phyloP scores from a whole-genome alignment of 2,113 vertebrate genomes.

The Hydropotes inermis region DNA sequence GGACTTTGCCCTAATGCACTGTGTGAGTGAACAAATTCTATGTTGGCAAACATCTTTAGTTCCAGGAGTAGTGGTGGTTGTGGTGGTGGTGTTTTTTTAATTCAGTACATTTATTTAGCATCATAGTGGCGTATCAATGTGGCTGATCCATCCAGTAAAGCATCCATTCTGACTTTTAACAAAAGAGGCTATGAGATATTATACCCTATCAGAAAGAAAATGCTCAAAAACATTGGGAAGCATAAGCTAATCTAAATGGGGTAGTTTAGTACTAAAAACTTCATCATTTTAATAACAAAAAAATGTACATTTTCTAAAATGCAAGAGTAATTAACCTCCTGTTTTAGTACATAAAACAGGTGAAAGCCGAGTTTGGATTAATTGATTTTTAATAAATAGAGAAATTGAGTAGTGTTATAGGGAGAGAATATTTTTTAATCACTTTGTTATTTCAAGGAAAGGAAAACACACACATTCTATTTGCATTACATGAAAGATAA shows the following conservation, averaged over 20 bases:
- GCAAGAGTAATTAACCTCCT: neutral
- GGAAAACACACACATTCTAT: neutral
- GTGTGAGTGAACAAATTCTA: conserved; percentile 83
- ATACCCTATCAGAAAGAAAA: neutral
- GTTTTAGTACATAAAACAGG: neutral
- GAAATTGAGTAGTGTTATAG: neutral
- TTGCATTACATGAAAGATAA: neutral
- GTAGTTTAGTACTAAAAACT: neutral
- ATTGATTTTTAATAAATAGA: neutral
- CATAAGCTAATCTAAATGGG: neutral
- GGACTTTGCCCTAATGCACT: conserved; percentile 84
- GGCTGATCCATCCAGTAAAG: conserved; percentile 1
- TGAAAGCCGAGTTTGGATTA: neutral
- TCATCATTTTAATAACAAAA: conserved; percentile 5
- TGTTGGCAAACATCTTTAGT: conserved; percentile 79
- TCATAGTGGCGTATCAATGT: conserved; percentile 37
- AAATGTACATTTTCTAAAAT: neutral
- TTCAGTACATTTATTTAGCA: conserved; percentile 67
- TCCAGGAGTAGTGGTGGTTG: conserved; percentile 1
- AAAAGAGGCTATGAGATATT: neutral
- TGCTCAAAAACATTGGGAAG: neutral
- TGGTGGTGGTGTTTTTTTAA: conserved; percentile 45
- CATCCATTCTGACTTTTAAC: neutral
- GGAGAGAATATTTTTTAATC: neutral
- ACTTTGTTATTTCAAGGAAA: conserved; percentile 34